Conservation (phyloP, 2,888 invertebrate genomes). For the Cantharis rustica region DNA sequence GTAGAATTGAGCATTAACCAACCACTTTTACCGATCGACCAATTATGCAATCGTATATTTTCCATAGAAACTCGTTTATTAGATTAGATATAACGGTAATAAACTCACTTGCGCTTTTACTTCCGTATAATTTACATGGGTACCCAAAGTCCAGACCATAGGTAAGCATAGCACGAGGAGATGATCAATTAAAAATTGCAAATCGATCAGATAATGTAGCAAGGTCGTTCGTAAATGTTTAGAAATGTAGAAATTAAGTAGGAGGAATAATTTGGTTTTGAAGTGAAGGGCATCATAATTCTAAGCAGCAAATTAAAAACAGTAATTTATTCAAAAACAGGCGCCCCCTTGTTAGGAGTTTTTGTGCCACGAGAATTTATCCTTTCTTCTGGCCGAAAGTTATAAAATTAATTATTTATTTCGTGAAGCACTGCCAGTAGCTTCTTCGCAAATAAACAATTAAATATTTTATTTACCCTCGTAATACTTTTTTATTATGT, state of each 20-base stretch:
- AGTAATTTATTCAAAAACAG: background rate
- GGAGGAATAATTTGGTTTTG: background rate
- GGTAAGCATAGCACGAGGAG: too few relatives aligned
- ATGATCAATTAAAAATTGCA: background rate
- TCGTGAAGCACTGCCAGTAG: background rate
- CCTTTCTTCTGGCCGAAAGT: background rate
- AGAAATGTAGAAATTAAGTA: background rate
- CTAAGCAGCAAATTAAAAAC: background rate
- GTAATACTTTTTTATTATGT: background rate
- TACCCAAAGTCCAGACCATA: background rate
- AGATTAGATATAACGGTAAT: background rate
- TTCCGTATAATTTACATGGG: constrained; percentile 1
- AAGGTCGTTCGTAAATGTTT: background rate
- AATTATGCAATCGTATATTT: background rate
- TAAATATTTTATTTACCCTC: background rate
- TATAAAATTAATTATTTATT: background rate
- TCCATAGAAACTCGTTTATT: constrained; percentile 1
- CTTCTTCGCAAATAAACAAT: background rate
- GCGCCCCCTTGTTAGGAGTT: background rate
- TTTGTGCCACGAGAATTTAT: background rate
- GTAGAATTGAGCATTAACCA: background rate
- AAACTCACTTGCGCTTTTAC: constrained; percentile 1
- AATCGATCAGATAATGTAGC: background rate
- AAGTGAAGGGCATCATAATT: background rate
- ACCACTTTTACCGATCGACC: background rate